phyloP scores from a whole-genome alignment of 2,797 vertebrate genomes.

The Labroides dimidiatus region DNA sequence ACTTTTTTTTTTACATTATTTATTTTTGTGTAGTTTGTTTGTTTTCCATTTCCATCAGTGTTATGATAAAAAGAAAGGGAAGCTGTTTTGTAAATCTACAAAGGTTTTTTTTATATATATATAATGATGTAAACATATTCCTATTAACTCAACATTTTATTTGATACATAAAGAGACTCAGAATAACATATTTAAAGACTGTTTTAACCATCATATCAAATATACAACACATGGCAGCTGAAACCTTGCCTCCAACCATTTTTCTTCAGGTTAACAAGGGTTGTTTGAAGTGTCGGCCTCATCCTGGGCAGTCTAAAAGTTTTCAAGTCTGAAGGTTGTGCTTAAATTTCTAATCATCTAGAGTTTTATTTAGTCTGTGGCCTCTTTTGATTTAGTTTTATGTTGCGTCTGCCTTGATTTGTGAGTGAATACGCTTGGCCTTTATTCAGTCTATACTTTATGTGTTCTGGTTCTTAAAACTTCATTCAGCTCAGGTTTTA shows the following conservation, averaged over 20 bases:
- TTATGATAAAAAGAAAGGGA: neutral
- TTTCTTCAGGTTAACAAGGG: conserved; percentile 5
- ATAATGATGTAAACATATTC: neutral
- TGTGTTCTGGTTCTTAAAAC: no score
- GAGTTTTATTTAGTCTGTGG: neutral
- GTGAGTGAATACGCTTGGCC: no score
- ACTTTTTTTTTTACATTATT: neutral
- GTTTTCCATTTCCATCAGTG: no score
- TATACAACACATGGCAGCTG: conserved; percentile 2
- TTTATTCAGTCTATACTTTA: no score
- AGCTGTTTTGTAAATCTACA: conserved; percentile 3
- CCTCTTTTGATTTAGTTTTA: neutral
- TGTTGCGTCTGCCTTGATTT: neutral
- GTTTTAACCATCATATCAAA: neutral
- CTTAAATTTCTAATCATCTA: neutral
- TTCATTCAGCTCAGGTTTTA: no score
- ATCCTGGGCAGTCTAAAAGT: neutral
- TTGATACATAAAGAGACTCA: neutral
- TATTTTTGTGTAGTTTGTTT: neutral
- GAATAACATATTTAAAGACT: conserved; percentile 7
- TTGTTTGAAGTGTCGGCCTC: neutral
- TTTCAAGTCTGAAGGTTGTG: neutral
- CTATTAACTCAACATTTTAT: neutral
- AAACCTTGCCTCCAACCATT: conserved; percentile 25
- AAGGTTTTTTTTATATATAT: neutral